Evolutionary conservation across 92 coral and sea anemone species (phyloP).

Genomic region (Heteractis magnifica): DNA sequence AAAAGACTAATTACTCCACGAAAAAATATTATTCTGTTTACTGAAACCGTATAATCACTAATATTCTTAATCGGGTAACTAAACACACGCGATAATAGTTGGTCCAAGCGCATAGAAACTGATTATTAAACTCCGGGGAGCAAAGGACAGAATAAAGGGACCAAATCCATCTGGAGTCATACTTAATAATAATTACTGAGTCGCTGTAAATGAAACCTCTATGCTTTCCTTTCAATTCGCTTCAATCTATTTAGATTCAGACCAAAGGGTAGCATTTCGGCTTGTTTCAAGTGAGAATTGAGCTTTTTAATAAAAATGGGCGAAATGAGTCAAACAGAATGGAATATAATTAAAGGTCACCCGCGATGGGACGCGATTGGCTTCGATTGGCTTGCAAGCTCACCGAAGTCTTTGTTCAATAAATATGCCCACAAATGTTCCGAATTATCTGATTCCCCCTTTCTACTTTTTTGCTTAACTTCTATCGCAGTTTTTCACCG

Average conservation of each 20-base stretch:
- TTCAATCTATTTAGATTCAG: background rate
- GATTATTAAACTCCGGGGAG: background rate
- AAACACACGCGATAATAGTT: background rate
- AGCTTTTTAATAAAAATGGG: background rate
- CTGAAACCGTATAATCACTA: too few species aligned
- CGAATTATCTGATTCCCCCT: conserved; percentile 1
- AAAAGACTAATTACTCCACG: too few species aligned
- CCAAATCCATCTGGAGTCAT: background rate
- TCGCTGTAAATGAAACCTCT: background rate
- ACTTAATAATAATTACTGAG: background rate
- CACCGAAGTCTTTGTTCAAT: conserved; percentile 16
- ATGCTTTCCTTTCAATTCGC: background rate
- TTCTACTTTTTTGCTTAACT: conserved; percentile 16
- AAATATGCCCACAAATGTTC: background rate
- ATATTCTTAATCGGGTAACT: too few species aligned
- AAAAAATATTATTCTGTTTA: too few species aligned
- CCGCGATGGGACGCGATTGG: conserved; percentile 12
- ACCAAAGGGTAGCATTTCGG: conserved; percentile 5
- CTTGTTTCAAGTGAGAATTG: background rate
- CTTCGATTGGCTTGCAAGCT: background rate
- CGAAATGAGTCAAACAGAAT: background rate
- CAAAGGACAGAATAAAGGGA: background rate
- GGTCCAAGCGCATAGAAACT: background rate
- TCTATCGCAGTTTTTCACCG: background rate
- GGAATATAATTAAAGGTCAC: background rate